Conservation (phyloP, 2,888 invertebrate species). For the Luffia ferchaultella region DNA sequence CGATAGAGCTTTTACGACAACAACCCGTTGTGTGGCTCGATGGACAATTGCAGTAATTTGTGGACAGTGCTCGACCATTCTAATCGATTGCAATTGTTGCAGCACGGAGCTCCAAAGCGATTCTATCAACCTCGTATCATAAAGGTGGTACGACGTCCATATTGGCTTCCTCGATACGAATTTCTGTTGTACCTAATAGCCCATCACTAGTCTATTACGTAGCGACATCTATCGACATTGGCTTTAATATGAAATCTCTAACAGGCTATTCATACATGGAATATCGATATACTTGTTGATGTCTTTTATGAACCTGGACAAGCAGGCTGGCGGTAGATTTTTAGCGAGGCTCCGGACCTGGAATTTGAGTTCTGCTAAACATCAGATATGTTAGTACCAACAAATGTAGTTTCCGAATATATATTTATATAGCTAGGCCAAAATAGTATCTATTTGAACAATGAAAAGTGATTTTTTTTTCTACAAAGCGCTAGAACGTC, state of each 20-base stretch:
- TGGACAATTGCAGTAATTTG: constrained; percentile 45
- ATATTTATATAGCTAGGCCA: no score
- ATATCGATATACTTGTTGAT: no score
- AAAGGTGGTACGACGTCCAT: constrained; percentile 42
- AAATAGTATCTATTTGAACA: no score
- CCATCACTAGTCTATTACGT: constrained; percentile 60
- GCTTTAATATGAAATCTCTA: constrained; percentile 60
- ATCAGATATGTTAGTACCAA: no score
- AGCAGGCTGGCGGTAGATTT: no score
- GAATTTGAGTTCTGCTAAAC: no score
- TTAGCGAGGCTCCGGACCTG: no score
- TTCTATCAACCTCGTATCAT: constrained; percentile 22
- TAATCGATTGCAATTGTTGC: constrained; percentile 45
- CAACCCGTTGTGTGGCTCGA: constrained; percentile 13
- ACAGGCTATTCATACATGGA: constrained; percentile 32
- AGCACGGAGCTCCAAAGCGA: not conserved
- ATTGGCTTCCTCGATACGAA: constrained; percentile 43
- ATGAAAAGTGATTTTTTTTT: no score
- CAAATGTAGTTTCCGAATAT: no score
- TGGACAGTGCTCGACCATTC: constrained; percentile 33
- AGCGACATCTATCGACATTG: constrained; percentile 61
- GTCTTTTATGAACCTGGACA: no score
- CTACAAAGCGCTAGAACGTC: no score
- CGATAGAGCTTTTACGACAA: constrained; percentile 13
- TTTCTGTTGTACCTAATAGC: constrained; percentile 56